Evolutionary conservation across 2,113 vertebrate genomes (phyloP), one percentile per base, ranked within the genome.

Genomic region (Diphyllodes magnificus): DNA sequence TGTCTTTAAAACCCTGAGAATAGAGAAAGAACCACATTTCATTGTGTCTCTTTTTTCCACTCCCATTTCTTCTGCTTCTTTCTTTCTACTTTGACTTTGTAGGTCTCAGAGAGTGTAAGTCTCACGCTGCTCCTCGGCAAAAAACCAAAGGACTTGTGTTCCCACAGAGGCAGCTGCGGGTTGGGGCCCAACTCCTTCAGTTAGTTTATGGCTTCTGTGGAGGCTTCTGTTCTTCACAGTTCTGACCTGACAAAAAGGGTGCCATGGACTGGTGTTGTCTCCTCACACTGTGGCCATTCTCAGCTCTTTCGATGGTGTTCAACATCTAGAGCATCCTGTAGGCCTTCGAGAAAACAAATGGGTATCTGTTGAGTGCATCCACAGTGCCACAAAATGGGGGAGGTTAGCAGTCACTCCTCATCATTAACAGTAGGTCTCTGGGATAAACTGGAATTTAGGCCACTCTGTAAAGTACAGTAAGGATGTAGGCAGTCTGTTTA

Each of bases 11-110:
- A 30, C 19, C 50, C 45, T 60, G 20, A 45, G 61, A 64, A 49
- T 13, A 28, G 40, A 86, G 22, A 3, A 85, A 18, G 42, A 82
- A 49, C 6, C 18, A 45, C 12, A 42, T 83, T 93, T 49, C 53
- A 20, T 39, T 10, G 31, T 21, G 23, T 85, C 2, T 39, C 1
- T 4, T 11, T 61, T 54, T 30, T 0, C 1, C 3, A 9, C 7
- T 76, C 75, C 24, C 4, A 20, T 59, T 78, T 57, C 20, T 57
- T 72, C 19, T 73, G 10, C 35, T 75, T 76, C 44, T 65, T 51
- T 66, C 40, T 59, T 82, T 37, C 20, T 80, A 2, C 30, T 13
- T 44, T 50, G 18, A 21, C 28, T 57, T 82, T 42, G 21, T 50
- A 30, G 24, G 9, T 68, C 70, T 72, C 59, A 18, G 27, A 3